Evolutionary conservation across 2,888 invertebrate species (phyloP), one percentile per base, ranked within the genome.

Genomic region (Anaspis maculata): DNA sequence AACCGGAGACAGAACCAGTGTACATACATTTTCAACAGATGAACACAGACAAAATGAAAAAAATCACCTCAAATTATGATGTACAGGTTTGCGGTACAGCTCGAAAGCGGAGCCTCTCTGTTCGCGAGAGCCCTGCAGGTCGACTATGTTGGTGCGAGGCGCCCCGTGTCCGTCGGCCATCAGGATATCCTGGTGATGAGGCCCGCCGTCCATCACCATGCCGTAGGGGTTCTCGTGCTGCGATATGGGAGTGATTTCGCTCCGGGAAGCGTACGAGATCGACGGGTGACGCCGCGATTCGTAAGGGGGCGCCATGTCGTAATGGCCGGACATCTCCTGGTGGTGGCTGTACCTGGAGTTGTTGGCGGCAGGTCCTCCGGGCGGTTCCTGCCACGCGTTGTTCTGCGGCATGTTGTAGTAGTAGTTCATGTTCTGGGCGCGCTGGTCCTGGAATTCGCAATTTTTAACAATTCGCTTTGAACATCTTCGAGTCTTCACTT

Each of bases 41-140:
- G 11, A 24, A n/a, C n/a, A n/a, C n/a, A n/a, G n/a, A n/a, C n/a
- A 7, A 30, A 36, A 32, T 14, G 5, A 23, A 16, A 25, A 22
- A 26, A 22, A 19, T 26, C 72, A 85, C 84, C 84, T 83, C 65
- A 84, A 67, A 57, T 83, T 84, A 63, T 84, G 83, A 73, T 85
- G 83, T 57, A 86, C 78, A 6, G 91, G 91, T 66, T 92, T 92
- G 46, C 90, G 79, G 63, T 92, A 94, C 41, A 92, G 70, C 66
- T 92, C 92, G 62, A 94, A 92, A n/a, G 94, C 94, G 43, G 91
- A 91, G 15, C 91, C 91, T 32, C 91, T 72, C 57, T 91, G 90
- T 59, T 91, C 91, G 51, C 86, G 74, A 54, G 89, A 84, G 28
- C 90, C 89, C 31, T 88, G 87, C 59, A 91, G 69, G 53, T 79